Base-by-base conservation (phyloP, 2,888 invertebrate genomes). In the Zaprionus obscuricornis region DNA sequence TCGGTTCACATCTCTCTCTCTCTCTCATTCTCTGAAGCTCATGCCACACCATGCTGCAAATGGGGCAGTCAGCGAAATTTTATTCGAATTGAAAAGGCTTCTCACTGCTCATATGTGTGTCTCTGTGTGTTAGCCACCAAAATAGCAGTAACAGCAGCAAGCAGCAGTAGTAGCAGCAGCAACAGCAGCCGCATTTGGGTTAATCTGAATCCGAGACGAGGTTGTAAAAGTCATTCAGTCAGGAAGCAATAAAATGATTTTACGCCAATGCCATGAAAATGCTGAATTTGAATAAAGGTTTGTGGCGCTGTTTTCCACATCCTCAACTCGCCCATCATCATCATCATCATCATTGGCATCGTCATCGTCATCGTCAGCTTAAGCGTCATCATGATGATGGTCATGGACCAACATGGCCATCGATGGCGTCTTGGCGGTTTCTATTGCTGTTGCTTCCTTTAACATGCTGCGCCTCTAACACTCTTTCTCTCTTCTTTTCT, bases 251-350 rank as follows among this genome's bases (percentile, higher is more conserved):
- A 81, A 81, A 81, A 83, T 83, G 72, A 83, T 81, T 81, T 81
- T 81, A 81, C 84, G 81, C 77, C 81, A 81, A 66, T 83, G 81
- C 79, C 72, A 81, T 74, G 84, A 79, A 81, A 81, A 73, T 79
- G 84, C 84, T 81, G 84, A 84, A 81, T 81, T 81, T 81, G 81
- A 83, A 81, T 81, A 81, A 81, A 83, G 82, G 75, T 79, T 71
- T 58, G 59, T 73, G 66, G 74, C 62, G 66, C 43, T 64, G 46
- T 59, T 54, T 72, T 47, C 51, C 52, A 62, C 67, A 55, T 55
- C 58, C 43, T 49, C 54, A 45, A 47, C 57, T 33, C 47, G 45
- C 18, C 55, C 55, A 52, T 52, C 52, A 55, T 29, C 56, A 46
- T 43, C 37, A 29, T 17, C 24, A 37, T 43, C 54, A 40, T 47